These are phyloP conservation scores for Calcarius ornatus DNA, from an alignment of 2,113 vertebrate genomes.

Conservation along the genomic window DNA sequence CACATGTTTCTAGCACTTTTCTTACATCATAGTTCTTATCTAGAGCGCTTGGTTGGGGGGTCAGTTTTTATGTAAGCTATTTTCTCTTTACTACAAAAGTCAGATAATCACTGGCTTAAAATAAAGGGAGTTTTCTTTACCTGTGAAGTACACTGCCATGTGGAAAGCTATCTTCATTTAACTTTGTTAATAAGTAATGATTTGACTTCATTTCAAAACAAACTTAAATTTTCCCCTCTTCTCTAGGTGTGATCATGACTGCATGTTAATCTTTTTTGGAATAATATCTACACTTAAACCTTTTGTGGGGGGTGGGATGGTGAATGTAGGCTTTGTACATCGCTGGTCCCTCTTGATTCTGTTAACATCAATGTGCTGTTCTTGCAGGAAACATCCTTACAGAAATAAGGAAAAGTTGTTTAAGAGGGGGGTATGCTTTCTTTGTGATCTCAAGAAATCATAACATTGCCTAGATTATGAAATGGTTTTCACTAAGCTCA, in stretches of 20 bases:
- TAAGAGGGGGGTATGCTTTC: not conserved
- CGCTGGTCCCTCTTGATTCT: slow-evolving; percentile 47
- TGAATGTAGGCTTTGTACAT: slow-evolving; percentile 43
- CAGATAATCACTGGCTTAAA: not conserved
- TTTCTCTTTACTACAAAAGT: not conserved
- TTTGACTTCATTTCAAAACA: slow-evolving; percentile 4
- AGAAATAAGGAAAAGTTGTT: slow-evolving; percentile 41
- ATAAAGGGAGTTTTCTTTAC: not conserved
- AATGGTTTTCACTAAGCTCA: slow-evolving; percentile 45
- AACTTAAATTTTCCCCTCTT: not conserved
- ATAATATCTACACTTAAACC: slow-evolving; percentile 33
- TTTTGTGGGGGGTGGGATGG: not conserved
- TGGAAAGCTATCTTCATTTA: not conserved
- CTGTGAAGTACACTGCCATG: not conserved
- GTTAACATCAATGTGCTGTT: slow-evolving; percentile 38
- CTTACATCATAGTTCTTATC: not conserved
- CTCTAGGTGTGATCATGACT: slow-evolving; percentile 11
- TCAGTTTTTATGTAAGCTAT: not conserved
- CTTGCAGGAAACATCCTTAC: slow-evolving; percentile 11
- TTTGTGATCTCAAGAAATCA: slow-evolving; percentile 53
- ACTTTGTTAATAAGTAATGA: not conserved
- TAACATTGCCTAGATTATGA: slow-evolving; percentile 41
- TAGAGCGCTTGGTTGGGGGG: not conserved
- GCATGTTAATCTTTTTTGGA: not conserved
- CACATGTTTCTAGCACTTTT: not conserved